These are phyloP conservation scores for Pipistrellus pipistrellus DNA, from an alignment of 2,797 vertebrate genomes.

Conservation along the genomic window DNA sequence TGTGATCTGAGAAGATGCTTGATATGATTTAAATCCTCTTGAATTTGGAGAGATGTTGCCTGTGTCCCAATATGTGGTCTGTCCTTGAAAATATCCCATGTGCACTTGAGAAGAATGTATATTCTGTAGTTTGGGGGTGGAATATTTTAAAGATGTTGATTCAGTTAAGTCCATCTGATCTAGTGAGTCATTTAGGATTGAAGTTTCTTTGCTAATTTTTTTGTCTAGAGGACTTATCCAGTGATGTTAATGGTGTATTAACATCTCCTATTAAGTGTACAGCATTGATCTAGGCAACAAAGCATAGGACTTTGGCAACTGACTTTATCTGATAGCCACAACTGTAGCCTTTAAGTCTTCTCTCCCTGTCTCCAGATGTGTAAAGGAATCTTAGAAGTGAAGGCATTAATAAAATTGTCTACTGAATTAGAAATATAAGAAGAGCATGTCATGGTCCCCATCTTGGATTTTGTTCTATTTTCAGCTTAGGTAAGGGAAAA, in stretches of 20 bases:
- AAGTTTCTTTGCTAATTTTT: too few species aligned
- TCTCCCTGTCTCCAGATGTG: neutral
- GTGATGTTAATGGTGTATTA: neutral
- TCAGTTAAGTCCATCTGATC: too few species aligned
- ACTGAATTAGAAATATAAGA: neutral
- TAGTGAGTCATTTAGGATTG: too few species aligned
- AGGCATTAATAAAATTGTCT: neutral
- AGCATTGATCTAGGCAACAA: neutral
- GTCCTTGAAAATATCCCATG: too few species aligned
- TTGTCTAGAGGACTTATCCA: too few species aligned
- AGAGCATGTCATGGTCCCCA: neutral
- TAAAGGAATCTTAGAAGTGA: neutral
- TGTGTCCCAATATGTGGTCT: too few species aligned
- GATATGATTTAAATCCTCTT: too few species aligned
- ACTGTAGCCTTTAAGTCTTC: neutral
- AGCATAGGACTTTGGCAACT: neutral
- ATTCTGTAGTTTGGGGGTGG: too few species aligned
- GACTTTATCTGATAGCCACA: neutral
- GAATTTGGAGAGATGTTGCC: too few species aligned
- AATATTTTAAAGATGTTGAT: too few species aligned
- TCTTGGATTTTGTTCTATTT: conserved; percentile 24
- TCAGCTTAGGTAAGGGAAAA: neutral
- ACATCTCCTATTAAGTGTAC: neutral
- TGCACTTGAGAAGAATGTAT: too few species aligned
- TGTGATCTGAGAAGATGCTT: too few species aligned